Evolutionary conservation across 2,113 vertebrate species (phyloP), one percentile per base, ranked within the genome.

Genomic region (Tor tambroides): DNA sequence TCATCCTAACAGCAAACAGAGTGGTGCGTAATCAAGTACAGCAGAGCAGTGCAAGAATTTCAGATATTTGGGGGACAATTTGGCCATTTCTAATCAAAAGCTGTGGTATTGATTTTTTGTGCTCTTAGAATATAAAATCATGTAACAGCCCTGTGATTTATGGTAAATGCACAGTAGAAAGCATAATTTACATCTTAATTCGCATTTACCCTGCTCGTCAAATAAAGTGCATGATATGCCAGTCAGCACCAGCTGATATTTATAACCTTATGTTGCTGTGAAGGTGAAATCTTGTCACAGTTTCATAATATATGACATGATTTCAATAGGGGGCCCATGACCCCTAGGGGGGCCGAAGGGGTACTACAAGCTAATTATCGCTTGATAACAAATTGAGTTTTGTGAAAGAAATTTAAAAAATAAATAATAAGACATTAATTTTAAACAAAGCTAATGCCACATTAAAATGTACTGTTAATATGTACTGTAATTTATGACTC

Each of bases 231-330:
- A 56, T 23, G 51, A 59, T 35, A 35, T 56, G 28, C 30, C 28
- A 91, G 89, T 89, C 71, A 15, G 89, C 88, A 92, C 86, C 91
- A 90, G 38, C 15, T 15, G 2, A n/a, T 41, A 38, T 41, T 35
- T 41, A 38, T 38, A 21, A 69, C 21, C 21, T 75, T 43, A n/a
- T 75, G 17, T 0, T 71, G 38, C 71, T n/a, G 38, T 43, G 19
- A 72, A 72, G 69, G 63, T 65, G 63, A 65, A 65, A 28, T 35
- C 19, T 28, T 65, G n/a, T 7, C 67, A 23, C 69, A 43, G 38
- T 6, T 6, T 75, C 41, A 75, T 26, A 26, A 43, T n/a, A 41
- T 41, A 75, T 43, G n/a, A n/a, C 23, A 23, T 59, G 54, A 59
- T 23, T 59, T 46, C 23, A 75, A 75, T 14, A 26, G n/a, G 21